phyloP scores from a whole-genome alignment of 2,888 invertebrate species.

The Melolontha melolontha region DNA sequence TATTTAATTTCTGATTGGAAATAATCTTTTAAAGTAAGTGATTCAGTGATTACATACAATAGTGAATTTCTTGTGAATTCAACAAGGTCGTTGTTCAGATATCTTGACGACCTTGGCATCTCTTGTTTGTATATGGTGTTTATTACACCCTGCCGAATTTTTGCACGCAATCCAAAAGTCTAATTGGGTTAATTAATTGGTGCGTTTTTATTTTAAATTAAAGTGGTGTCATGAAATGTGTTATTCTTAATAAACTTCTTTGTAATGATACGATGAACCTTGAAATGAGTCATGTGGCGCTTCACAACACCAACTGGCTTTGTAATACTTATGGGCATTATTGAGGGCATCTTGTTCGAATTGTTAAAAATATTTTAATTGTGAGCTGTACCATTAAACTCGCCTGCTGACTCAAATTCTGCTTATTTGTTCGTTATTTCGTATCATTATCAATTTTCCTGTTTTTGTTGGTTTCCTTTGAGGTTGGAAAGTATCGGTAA shows the following conservation, averaged over 20 bases:
- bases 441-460: no score
- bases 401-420: no score
- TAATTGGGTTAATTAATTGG: constrained; percentile 11
- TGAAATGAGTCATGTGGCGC: not conserved
- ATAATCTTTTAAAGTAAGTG: no score
- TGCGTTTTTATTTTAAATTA: not conserved
- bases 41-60: not conserved
- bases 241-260: not conserved
- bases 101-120: constrained; percentile 7
- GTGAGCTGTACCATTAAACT: no score
- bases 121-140: not conserved
- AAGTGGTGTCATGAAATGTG: not conserved
- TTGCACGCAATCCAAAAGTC: constrained; percentile 3
- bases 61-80: not conserved
- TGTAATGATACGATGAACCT: not conserved
- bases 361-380: no score
- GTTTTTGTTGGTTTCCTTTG: no score
- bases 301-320: no score
- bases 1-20: not conserved
- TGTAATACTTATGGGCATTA: no score
- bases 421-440: no score
- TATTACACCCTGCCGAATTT: constrained; percentile 4
- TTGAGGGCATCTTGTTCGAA: no score
- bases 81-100: constrained; percentile 5
- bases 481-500: no score